Base-by-base conservation (phyloP, 2,113 vertebrate species). In the Sander vitreus region DNA sequence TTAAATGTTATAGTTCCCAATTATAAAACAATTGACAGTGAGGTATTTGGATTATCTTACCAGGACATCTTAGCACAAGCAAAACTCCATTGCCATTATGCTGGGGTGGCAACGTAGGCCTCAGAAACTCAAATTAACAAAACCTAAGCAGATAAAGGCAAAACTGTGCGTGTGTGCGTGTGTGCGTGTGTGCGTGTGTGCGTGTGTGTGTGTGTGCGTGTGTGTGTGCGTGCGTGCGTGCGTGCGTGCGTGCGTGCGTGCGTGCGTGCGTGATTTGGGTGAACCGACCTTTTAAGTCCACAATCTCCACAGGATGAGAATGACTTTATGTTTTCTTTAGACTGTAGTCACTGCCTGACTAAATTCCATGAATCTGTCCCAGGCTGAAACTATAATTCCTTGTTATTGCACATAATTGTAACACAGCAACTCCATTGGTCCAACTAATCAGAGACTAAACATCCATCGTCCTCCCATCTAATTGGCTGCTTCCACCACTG, bases 401-500 rank as follows among this genome's bases (percentile, higher is more conserved):
- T 59, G 13, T 70, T 39, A 25, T 25, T 14, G 18, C 45, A 43
- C 43, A 62, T 36, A 64, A 9, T 45, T 23, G 14, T 2, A 39
- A 51, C 47, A 51, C 54, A 63, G 33, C 51, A 14, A 62, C 48
- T 78, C 73, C 80, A 89, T 89, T 77, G 55, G 62, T 71, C 16
- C 13, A 19, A 83, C 85, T 82, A 90, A 86, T 87, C 75, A 15
- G 50, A 87, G 62, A 74, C 70, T 60, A 72, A 85, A 82, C 75
- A 71, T 87, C 72, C 75, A 88, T 90, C 27, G 12, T 88, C 76
- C 43, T 70, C 75, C 66, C 86, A 88, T 91, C 74, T 84, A 85
- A 76, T 85, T 83, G 85, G 82, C 81, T 87, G 84, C 78, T 69
- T 85, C 76, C 75, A 86, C 83, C 79, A 72, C 53, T 73, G 67